Conservation (phyloP, 23 tunicate species). For the Ciona savignyi region DNA sequence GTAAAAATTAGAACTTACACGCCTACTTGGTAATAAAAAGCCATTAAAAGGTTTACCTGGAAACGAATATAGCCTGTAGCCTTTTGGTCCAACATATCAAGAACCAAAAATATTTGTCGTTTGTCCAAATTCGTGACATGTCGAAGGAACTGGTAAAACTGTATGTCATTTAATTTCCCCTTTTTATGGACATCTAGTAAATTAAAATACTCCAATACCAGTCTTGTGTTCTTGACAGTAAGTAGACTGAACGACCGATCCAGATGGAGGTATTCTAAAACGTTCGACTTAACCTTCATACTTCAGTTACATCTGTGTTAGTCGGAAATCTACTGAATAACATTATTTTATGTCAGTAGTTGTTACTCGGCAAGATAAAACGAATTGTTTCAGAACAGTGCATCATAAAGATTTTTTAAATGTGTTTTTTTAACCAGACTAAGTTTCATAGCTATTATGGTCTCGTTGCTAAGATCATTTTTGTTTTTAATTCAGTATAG, state of each 20-base stretch:
- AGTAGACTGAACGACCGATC: constrained; percentile 83
- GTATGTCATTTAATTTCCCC: constrained; percentile 74
- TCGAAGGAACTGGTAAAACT: constrained; percentile 73
- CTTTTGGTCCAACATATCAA: constrained; percentile 80
- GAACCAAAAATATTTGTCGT: constrained; percentile 55
- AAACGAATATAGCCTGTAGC: constrained; percentile 84
- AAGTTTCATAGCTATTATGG: too few species aligned
- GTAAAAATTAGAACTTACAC: too few species aligned
- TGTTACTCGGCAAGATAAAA: not conserved
- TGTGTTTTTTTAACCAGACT: too few species aligned
- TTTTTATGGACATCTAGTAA: constrained; percentile 68
- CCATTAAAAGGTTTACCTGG: too few species aligned
- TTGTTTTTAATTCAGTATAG: too few species aligned
- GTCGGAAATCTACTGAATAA: too few species aligned
- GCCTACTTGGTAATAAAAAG: too few species aligned
- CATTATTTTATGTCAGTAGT: too few species aligned
- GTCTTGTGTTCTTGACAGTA: constrained; percentile 69
- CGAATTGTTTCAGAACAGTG: not conserved
- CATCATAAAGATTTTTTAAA: too few species aligned
- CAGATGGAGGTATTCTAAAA: constrained; percentile 58
- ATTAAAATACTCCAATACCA: constrained; percentile 67
- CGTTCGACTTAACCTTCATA: constrained; percentile 72
- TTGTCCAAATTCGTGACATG: constrained; percentile 67
- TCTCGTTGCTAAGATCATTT: too few species aligned
- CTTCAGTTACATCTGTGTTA: not conserved